Conservation (phyloP, 2,888 invertebrate genomes). For the Cephus pygmeus region DNA sequence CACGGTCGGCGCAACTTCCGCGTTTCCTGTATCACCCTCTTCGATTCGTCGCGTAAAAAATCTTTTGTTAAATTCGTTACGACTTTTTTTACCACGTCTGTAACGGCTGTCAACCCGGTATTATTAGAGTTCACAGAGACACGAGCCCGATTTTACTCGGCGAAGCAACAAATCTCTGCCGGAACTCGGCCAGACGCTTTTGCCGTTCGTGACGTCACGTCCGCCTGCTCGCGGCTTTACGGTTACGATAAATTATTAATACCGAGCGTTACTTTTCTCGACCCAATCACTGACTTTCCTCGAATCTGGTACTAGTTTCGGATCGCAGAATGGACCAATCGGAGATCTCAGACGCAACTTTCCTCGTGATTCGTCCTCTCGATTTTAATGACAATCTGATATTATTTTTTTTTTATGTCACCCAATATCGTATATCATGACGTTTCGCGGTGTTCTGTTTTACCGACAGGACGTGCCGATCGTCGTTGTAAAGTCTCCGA, state of each 20-base stretch:
- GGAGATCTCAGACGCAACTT: not conserved
- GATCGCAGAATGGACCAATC: not conserved
- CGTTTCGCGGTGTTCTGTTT: not conserved
- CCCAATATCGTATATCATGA: too few species aligned
- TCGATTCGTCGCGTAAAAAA: not conserved
- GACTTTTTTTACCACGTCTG: not conserved
- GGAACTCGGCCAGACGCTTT: slow-evolving; percentile 46
- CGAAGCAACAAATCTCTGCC: slow-evolving; percentile 19
- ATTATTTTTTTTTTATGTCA: too few species aligned
- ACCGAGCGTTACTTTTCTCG: not conserved
- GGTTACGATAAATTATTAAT: slow-evolving; percentile 5
- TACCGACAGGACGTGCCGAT: not conserved
- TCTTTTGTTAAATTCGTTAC: not conserved
- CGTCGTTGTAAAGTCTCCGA: too few species aligned
- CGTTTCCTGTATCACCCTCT: not conserved
- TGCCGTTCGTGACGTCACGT: slow-evolving; percentile 34
- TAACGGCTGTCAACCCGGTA: not conserved
- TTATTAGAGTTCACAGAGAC: not conserved
- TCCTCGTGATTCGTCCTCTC: not conserved
- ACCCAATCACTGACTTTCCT: not conserved
- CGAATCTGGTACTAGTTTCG: not conserved
- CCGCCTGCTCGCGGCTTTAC: slow-evolving; percentile 29
- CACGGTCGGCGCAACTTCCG: not conserved
- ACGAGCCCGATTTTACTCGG: not conserved
- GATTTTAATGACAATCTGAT: not conserved